Evolutionary conservation across 2,888 invertebrate species (phyloP), one percentile per base, ranked within the genome.

Genomic region (Leucozona laternaria): DNA sequence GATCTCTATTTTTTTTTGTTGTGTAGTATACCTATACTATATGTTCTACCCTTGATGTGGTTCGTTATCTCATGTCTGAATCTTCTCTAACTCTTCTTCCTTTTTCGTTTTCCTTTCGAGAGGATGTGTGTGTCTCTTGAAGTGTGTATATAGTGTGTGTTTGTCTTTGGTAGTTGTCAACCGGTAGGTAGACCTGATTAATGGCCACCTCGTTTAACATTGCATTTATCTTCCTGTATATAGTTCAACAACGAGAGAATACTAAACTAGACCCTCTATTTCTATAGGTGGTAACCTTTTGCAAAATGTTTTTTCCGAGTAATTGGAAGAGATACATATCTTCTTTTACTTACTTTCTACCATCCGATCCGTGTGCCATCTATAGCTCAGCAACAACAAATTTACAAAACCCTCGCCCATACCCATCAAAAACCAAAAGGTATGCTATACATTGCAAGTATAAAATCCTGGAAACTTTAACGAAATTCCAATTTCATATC

Each of bases 401-500:
- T 43, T 34, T 34, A 22, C 31, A 34, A 31, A 53, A 10, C 25
- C 48, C 17, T 34, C 2, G 20, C 17, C n/a, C n/a, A n/a, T n/a
- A n/a, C n/a, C n/a, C n/a, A n/a, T n/a, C n/a, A n/a, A 31, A 31
- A 75, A 31, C 58, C 45, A 73, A 53, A 79, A 62, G 20, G 45
- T 50, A 25, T n/a, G 5, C 6, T 45, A 28, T 4, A 4, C 6
- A 4, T 28, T 5, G 28, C 10, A 53, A 17, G 17, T 15, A 13
- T 10, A 48, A 53, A 53, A 79, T 40, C 76, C 53, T 20, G 64
- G 72, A 76, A 84, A 79, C 75, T 83, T 83, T 83, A 75, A 79
- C 79, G 66, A 76, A 84, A 84, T 66, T 84, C 79, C 84, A 79
- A 79, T 84, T 84, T 79, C 84, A 79, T 84, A 84, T 79, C 79